These are phyloP conservation scores for Drymodes brunneopygia DNA, from an alignment of 2,113 vertebrate genomes.

Conservation along the genomic window DNA sequence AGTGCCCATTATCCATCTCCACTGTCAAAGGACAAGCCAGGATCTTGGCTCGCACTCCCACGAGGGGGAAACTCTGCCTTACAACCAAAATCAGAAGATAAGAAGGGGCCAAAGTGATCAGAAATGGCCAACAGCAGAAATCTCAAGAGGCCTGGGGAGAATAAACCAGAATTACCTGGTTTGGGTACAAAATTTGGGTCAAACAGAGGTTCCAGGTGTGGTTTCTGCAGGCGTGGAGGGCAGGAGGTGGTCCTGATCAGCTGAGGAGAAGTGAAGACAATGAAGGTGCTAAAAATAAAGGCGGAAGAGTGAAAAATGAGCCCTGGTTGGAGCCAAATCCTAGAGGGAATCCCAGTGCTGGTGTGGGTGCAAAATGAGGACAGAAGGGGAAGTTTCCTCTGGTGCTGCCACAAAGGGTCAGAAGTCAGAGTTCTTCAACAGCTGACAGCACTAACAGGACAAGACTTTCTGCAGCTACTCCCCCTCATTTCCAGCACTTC, in stretches of 20 bases:
- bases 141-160: not conserved
- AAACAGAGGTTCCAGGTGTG: not conserved
- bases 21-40: not conserved
- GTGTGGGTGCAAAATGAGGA: not conserved
- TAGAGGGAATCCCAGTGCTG: not conserved
- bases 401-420: not conserved
- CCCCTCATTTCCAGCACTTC: not conserved
- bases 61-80: not conserved
- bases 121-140: not conserved
- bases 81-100: not conserved
- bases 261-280: not conserved
- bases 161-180: fast-evolving
- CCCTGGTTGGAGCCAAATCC: not conserved
- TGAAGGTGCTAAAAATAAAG: not conserved
- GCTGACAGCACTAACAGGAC: not conserved
- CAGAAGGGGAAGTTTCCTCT: not conserved
- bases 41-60: not conserved
- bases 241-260: not conserved
- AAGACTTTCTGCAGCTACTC: not conserved
- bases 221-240: not conserved
- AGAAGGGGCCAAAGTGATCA: not conserved
- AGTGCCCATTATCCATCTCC: constrained; percentile 24
- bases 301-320: not conserved
- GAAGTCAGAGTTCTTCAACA: not conserved
- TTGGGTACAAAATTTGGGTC: not conserved